These are phyloP conservation scores for Saccopteryx bilineata DNA, from an alignment of 2,113 vertebrate genomes.

Conservation along the genomic window DNA sequence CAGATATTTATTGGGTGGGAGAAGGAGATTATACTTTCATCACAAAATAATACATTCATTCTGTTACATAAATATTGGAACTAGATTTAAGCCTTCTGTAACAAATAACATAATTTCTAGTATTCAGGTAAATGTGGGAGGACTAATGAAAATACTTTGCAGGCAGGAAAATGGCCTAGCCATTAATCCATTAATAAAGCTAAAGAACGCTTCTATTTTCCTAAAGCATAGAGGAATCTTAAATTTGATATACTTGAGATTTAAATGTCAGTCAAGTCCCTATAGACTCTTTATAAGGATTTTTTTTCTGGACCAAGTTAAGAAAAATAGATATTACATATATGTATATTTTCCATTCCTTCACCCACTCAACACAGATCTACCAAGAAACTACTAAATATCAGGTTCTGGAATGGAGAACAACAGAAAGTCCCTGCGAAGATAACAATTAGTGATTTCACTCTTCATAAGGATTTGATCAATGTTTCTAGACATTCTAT, in stretches of 20 bases:
- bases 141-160: neutral
- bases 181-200: neutral
- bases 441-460: neutral
- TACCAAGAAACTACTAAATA: neutral
- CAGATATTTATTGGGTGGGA: neutral
- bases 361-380: neutral
- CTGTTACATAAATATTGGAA: constrained; percentile 26
- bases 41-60: neutral
- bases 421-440: neutral
- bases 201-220: neutral
- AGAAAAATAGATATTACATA: constrained; percentile 10
- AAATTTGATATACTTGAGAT: neutral
- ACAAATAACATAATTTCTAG: constrained; percentile 7
- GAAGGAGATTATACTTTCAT: neutral
- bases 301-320: neutral
- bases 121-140: neutral
- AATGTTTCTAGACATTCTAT: neutral
- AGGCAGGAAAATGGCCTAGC: neutral
- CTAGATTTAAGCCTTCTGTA: neutral
- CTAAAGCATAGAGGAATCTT: constrained; percentile 3
- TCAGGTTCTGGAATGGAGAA: neutral
- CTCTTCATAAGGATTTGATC: neutral
- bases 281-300: neutral
- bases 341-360: neutral
- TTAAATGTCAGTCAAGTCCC: neutral